Evolutionary conservation across 2,797 vertebrate species (phyloP).

Genomic region (Parambassis ranga): DNA sequence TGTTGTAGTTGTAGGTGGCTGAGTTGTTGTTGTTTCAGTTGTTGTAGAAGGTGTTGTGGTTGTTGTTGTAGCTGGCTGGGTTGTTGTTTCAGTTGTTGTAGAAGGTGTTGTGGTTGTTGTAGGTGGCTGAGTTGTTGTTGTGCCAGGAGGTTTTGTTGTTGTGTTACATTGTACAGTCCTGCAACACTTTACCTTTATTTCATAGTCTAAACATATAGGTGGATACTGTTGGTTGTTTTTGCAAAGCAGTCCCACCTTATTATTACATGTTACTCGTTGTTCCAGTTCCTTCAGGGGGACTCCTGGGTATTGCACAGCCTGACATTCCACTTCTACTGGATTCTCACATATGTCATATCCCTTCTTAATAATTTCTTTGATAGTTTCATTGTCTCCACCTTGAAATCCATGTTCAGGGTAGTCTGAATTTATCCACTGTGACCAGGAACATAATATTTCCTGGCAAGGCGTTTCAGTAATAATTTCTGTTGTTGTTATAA

Average conservation of each 20-base stretch:
- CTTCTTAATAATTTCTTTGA: constrained; percentile 45
- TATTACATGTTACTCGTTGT: constrained; percentile 57
- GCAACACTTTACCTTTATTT: constrained; percentile 63
- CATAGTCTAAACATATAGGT: constrained; percentile 62
- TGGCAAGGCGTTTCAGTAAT: constrained; percentile 22
- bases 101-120: neutral
- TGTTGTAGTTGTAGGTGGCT: neutral
- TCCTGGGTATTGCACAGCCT: constrained; percentile 33
- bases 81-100: neutral
- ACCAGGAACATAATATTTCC: constrained; percentile 53
- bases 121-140: neutral
- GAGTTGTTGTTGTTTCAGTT: neutral
- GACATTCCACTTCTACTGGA: constrained; percentile 56
- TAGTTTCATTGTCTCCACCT: constrained; percentile 66
- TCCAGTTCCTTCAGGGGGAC: constrained; percentile 28
- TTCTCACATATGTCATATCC: constrained; percentile 58
- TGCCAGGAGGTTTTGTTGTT: neutral
- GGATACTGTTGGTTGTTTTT: constrained; percentile 53
- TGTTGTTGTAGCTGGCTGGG: neutral
- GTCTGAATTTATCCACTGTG: constrained; percentile 64
- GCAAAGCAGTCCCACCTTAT: constrained; percentile 48
- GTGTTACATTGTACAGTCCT: constrained; percentile 4
- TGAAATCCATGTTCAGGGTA: constrained; percentile 53
- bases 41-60: neutral
- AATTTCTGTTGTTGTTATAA: neutral